Evolutionary conservation across 2,113 vertebrate genomes (phyloP).

Genomic region (Sigmodon hispidus): DNA sequence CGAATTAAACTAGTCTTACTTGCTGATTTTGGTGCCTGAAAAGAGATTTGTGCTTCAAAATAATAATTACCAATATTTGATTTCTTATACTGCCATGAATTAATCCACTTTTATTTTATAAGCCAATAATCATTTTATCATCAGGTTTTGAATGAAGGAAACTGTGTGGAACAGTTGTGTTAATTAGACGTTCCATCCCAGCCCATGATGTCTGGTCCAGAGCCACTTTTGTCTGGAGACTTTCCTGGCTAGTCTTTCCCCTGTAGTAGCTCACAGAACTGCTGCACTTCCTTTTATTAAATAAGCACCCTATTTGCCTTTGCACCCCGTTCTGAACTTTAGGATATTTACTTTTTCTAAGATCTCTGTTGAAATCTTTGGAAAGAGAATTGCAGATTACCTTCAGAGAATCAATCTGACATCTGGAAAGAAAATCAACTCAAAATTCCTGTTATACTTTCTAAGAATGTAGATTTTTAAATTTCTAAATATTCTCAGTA

Average conservation of each 20-base stretch:
- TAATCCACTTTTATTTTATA: not conserved
- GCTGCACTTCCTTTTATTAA: not conserved
- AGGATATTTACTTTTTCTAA: not conserved
- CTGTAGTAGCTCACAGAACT: no score
- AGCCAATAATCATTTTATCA: not conserved
- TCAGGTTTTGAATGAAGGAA: not conserved
- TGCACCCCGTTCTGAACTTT: not conserved
- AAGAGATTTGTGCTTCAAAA: not conserved
- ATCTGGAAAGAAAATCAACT: not conserved
- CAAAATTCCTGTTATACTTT: not conserved
- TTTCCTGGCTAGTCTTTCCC: no score
- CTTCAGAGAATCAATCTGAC: not conserved
- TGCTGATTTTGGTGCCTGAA: not conserved
- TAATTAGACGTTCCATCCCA: not conserved
- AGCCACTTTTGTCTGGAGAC: not conserved
- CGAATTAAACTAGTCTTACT: not conserved
- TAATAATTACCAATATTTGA: not conserved
- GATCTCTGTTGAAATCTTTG: not conserved
- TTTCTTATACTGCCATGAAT: not conserved
- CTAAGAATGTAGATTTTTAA: not conserved
- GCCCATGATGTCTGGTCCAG: not conserved
- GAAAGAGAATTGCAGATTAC: not conserved
- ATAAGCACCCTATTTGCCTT: not conserved
- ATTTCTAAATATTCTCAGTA: not conserved
- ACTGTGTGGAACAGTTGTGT: not conserved